These are phyloP conservation scores for Diabrotica undecimpunctata DNA, from an alignment of 1,140 invertebrate species.

Conservation along the genomic window DNA sequence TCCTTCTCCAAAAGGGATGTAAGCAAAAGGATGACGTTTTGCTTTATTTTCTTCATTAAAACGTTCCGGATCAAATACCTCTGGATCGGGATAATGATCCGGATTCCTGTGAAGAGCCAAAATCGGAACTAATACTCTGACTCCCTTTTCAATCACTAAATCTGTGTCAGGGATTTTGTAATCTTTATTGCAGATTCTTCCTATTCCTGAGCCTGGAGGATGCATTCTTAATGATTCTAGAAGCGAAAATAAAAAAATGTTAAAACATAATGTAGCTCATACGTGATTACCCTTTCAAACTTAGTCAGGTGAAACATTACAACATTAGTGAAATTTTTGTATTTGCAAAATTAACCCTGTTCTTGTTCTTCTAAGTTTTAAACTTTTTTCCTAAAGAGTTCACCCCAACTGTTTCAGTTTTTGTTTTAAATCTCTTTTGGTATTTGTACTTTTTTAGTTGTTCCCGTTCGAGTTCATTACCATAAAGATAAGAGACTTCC, in stretches of 20 bases:
- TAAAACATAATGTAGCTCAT: no score
- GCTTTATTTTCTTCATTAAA: slow-evolving; percentile 52
- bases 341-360: no score
- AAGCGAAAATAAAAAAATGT: not conserved
- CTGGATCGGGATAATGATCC: slow-evolving; percentile 57
- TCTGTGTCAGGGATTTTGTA: slow-evolving; percentile 41
- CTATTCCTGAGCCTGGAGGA: slow-evolving; percentile 46
- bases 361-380: no score
- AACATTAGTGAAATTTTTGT: no score
- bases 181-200: slow-evolving; percentile 16
- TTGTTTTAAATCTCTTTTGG: no score
- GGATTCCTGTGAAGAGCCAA: slow-evolving; percentile 50
- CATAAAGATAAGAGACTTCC: no score
- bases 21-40: slow-evolving; percentile 44
- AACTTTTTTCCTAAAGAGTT: no score
- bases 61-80: slow-evolving; percentile 62
- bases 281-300: no score
- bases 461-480: no score
- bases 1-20: slow-evolving; percentile 64
- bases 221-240: slow-evolving; percentile 58
- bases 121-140: slow-evolving; percentile 47
- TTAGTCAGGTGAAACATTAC: no score
- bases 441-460: no score
- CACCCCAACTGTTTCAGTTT: no score
- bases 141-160: slow-evolving; percentile 47